Conservation (phyloP, 2,113 vertebrate genomes). For the Eublepharis macularius region DNA sequence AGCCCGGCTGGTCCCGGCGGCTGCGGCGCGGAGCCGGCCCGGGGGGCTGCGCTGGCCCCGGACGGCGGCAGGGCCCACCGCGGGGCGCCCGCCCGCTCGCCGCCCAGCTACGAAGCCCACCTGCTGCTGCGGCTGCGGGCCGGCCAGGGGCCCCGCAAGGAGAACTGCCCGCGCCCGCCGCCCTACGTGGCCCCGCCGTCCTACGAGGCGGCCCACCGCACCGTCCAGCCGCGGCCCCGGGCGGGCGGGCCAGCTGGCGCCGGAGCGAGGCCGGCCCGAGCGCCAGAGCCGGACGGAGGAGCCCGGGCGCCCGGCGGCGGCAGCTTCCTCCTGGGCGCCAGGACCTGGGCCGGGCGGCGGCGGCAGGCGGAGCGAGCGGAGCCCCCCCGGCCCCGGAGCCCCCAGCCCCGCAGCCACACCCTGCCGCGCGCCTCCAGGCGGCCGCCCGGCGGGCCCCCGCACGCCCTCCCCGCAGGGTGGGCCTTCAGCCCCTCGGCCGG, state of each 20-base stretch:
- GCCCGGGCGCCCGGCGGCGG: neutral
- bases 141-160: conserved; percentile 34
- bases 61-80: too few species aligned
- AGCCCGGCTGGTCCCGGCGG: neutral
- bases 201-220: conserved; percentile 79
- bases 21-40: neutral
- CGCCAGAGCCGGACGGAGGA: neutral
- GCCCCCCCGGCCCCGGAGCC: neutral
- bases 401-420: conserved; percentile 47
- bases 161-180: conserved; percentile 70
- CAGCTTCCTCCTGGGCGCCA: too few species aligned
- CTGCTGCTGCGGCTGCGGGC: conserved; percentile 67
- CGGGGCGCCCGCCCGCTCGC: too few species aligned
- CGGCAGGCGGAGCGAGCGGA: neutral
- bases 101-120: conserved; percentile 74
- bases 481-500: neutral
- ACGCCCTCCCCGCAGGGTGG: neutral
- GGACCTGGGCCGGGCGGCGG: too few species aligned
- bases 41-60: conserved; percentile 27
- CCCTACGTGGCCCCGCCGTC: conserved; percentile 86
- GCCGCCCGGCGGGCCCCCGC: neutral
- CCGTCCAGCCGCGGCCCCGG: conserved; percentile 38
- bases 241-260: neutral
- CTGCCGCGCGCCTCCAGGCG: conserved; percentile 36
- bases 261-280: neutral